Percentiles rank a stretch among this genome's conserved stretches.
phyloP scores from a whole-genome alignment of 1,140 invertebrate genomes.

The Phortica variegata region DNA sequence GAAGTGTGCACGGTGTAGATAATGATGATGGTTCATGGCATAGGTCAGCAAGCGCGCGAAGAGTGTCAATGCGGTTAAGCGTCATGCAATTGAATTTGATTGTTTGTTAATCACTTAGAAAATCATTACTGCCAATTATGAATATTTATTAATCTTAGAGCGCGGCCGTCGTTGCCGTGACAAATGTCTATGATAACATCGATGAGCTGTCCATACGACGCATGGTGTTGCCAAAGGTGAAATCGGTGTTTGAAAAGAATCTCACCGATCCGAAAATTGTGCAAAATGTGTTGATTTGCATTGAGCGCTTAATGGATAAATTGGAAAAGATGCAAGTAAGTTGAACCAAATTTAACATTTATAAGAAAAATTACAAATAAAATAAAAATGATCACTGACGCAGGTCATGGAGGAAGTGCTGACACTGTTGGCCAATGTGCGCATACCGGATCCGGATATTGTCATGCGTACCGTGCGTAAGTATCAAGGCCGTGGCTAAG shows the following conservation, averaged over 20 bases:
- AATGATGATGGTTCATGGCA: no score
- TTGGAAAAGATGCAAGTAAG: conserved; percentile 75
- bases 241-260: conserved; percentile 84
- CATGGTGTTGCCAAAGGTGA: conserved; percentile 85
- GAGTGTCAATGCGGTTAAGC: no score
- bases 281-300: conserved; percentile 73
- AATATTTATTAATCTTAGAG: conserved; percentile 61
- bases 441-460: conserved; percentile 82
- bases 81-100: no score
- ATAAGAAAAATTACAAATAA: background rate
- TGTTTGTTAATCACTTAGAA: no score
- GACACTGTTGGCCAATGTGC: conserved; percentile 84
- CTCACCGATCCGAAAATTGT: conserved; percentile 75
- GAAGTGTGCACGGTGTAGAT: no score
- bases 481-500: no score
- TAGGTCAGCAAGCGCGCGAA: no score
- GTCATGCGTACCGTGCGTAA: conserved; percentile 80
- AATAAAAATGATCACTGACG: no score
- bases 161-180: conserved; percentile 85
- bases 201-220: conserved; percentile 80
- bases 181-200: conserved; percentile 81
- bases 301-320: conserved; percentile 77
- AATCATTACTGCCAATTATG: no score
- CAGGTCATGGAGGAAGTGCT: conserved; percentile 88
- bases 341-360: background rate